phyloP scores from a whole-genome alignment of 2,797 vertebrate genomes.

The Phrynocephalus guinanensis region DNA sequence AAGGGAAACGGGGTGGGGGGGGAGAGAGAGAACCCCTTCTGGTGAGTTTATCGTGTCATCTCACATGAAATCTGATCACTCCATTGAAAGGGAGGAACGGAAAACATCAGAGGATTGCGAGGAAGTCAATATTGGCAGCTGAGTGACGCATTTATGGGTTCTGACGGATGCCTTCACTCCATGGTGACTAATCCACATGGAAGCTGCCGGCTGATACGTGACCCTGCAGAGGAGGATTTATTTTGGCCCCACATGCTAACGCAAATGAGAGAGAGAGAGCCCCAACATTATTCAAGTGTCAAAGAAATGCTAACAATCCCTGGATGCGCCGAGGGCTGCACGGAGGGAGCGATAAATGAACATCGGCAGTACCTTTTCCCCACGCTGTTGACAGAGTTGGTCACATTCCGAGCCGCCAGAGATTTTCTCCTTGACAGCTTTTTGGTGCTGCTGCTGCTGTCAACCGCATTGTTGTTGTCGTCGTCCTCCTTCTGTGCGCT shows the following conservation, averaged over 20 bases:
- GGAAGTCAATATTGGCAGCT: slow-evolving; percentile 38
- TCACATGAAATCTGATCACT: slow-evolving; percentile 54
- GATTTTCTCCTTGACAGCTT: slow-evolving; percentile 78
- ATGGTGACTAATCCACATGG: slow-evolving; percentile 51
- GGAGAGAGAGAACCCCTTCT: slow-evolving; percentile 47
- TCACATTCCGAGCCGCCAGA: slow-evolving; percentile 73
- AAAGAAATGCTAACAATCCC: slow-evolving; percentile 64
- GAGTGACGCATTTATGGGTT: slow-evolving; percentile 47
- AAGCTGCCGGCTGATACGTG: slow-evolving; percentile 42
- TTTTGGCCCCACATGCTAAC: slow-evolving; percentile 50
- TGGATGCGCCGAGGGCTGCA: slow-evolving; percentile 63
- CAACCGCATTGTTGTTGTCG: slow-evolving; percentile 59
- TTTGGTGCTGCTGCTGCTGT: slow-evolving; percentile 57
- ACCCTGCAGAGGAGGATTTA: slow-evolving; percentile 35
- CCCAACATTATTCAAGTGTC: slow-evolving; percentile 56
- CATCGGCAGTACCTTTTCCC: slow-evolving; percentile 88
- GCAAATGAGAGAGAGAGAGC: slow-evolving; percentile 62
- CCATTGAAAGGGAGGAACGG: slow-evolving; percentile 28
- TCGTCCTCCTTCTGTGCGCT: slow-evolving; percentile 75
- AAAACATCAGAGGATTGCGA: slow-evolving; percentile 37
- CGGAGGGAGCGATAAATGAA: slow-evolving; percentile 64
- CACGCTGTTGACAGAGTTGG: slow-evolving; percentile 78
- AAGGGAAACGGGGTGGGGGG: slow-evolving; percentile 41
- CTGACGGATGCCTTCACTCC: slow-evolving; percentile 19
- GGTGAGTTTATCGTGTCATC: slow-evolving; percentile 34